A percentile compares a stretch with the other conserved stretches of the same genome.
phyloP scores from a whole-genome alignment of 1,140 invertebrate genomes.

The Ceratina japonica region DNA sequence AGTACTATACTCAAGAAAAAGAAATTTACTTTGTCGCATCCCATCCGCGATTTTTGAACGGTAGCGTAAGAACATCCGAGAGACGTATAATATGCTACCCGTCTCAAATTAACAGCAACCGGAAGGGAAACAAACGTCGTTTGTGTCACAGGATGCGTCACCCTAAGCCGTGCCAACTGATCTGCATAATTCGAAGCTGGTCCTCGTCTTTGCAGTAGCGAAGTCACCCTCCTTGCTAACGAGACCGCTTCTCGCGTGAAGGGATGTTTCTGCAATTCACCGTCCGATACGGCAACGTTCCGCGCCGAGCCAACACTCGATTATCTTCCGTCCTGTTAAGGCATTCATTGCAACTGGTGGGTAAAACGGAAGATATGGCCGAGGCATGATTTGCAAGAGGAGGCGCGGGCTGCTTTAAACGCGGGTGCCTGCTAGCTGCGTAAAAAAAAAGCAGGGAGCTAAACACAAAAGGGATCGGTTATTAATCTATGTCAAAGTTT shows the following conservation, averaged over 20 bases:
- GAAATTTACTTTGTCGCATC: too few species aligned
- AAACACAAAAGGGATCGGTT: slow-evolving; percentile 38
- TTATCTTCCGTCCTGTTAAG: slow-evolving; percentile 76
- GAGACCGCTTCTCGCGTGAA: slow-evolving; percentile 56
- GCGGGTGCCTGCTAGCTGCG: slow-evolving; percentile 4
- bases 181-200: slow-evolving; percentile 74
- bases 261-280: slow-evolving; percentile 79
- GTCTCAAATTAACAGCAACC: neutral
- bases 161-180: slow-evolving; percentile 63
- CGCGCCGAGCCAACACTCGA: slow-evolving; percentile 65
- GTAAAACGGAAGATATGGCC: slow-evolving; percentile 63
- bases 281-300: slow-evolving; percentile 63
- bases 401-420: slow-evolving; percentile 43
- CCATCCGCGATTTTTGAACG: neutral
- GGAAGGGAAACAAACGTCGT: slow-evolving; percentile 18
- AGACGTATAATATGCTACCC: neutral
- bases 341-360: slow-evolving; percentile 71
- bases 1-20: too few species aligned
- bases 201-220: slow-evolving; percentile 38
- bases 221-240: slow-evolving; percentile 70
- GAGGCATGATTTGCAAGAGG: slow-evolving; percentile 75
- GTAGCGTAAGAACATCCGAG: neutral
- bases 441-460: slow-evolving; percentile 14
- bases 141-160: slow-evolving; percentile 26
- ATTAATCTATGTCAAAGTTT: slow-evolving; percentile 56